Conservation (phyloP, 2,797 vertebrate genomes). For the Haliaeetus vocifer region DNA sequence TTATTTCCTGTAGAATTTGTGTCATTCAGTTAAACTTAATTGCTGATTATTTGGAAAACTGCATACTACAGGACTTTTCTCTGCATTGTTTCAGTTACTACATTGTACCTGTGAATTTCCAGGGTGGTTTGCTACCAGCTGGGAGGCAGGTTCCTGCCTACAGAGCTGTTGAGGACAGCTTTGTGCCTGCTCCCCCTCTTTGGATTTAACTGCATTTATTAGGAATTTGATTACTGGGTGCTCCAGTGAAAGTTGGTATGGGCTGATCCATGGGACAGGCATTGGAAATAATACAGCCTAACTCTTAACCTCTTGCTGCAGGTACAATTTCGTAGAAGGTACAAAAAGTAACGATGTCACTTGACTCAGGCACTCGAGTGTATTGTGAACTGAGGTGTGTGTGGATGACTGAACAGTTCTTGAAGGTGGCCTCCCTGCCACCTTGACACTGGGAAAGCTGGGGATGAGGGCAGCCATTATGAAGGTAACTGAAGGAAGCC, state of each 20-base stretch:
- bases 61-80: no score
- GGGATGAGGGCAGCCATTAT: rapidly evolving
- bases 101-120: no score
- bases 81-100: background rate
- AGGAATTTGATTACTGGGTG: background rate
- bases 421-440: rapidly evolving
- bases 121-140: no score
- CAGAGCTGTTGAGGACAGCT: rapidly evolving
- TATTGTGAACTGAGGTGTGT: no score
- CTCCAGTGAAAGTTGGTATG: rapidly evolving
- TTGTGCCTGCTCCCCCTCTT: background rate
- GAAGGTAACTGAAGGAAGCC: background rate
- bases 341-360: rapidly evolving
- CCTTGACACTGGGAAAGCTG: background rate
- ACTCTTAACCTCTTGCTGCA: background rate
- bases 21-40: no score
- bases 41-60: background rate
- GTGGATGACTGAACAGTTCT: background rate
- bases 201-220: rapidly evolving
- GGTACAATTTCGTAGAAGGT: rapidly evolving
- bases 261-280: rapidly evolving
- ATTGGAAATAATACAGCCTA: background rate
- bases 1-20: background rate
- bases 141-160: background rate
- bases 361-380: background rate